These are phyloP conservation scores for Bicyclus anynana DNA, from an alignment of 1,140 invertebrate genomes.

Conservation along the genomic window DNA sequence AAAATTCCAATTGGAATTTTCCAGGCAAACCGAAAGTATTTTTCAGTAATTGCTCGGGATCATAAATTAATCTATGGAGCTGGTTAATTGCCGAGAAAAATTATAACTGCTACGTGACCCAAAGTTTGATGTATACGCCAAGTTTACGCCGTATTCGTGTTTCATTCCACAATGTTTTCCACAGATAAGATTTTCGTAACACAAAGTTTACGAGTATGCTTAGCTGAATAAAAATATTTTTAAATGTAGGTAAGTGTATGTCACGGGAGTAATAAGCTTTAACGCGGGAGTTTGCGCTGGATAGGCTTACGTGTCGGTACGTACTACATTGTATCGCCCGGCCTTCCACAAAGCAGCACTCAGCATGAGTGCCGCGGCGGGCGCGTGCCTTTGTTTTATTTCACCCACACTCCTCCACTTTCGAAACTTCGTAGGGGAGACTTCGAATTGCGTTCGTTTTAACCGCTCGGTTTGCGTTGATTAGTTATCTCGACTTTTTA, in stretches of 20 bases:
- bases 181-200: neutral
- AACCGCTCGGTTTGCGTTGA: slow-evolving; percentile 48
- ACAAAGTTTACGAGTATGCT: neutral
- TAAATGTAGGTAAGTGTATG: slow-evolving; percentile 17
- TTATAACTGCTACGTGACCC: neutral
- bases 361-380: slow-evolving; percentile 66
- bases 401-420: slow-evolving; percentile 68
- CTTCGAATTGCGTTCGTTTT: slow-evolving; percentile 66
- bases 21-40: neutral
- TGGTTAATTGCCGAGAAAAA: neutral
- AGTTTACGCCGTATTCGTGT: neutral
- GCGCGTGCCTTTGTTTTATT: slow-evolving; percentile 73
- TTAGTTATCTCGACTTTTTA: slow-evolving; percentile 36
- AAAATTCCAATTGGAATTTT: neutral
- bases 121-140: neutral
- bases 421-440: slow-evolving; percentile 68
- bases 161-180: neutral
- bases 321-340: slow-evolving; percentile 62
- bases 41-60: neutral
- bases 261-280: slow-evolving; percentile 25
- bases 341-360: slow-evolving; percentile 72
- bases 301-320: slow-evolving; percentile 36
- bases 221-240: slow-evolving; percentile 10
- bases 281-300: slow-evolving; percentile 25
- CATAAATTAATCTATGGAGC: neutral